Evolutionary conservation across 2,888 invertebrate species (phyloP), one percentile per base, ranked within the genome.

Genomic region (Andricus quercusramuli): DNA sequence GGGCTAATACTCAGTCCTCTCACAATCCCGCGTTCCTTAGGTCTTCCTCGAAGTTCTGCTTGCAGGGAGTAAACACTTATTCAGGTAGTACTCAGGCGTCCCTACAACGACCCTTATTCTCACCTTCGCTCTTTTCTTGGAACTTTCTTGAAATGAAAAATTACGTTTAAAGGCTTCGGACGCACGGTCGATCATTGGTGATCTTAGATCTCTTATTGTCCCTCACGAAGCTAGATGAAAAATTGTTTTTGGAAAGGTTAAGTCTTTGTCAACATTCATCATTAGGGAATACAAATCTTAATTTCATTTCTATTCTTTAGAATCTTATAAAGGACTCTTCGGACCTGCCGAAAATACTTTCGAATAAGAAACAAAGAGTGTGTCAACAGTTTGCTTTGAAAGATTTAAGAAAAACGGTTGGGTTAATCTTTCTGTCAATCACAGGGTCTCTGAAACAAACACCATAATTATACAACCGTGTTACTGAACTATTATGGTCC

Each of bases 21-120:
- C 84, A 68, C 81, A 79, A 83, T 85, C 83, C 77, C 68, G 70
- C 67, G 81, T 77, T 77, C 70, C 81, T 77, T 56, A 80, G 82
- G 83, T 83, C 83, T 80, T 66, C 77, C 77, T 70, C 37, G 59
- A 74, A 78, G 77, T 78, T 83, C 79, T 80, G n/a, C 47, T 32
- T 25, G 22, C 22, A 67, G 41, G 41, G 20, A 70, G 74, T 74
- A 59, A 74, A 59, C 56, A 56, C 56, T 74, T 74, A 74, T 74
- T 74, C 56, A 74, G 56, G 56, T 37, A 56, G 6, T 25, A 70
- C 29, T 74, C 47, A 70, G 51, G 9, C 70, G 25, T 74, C 32
- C 32, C 51, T 47, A 5, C 51, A 13, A 29, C 13, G 25, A 56
- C 29, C 70, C 70, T 47, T 32, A 65, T 65, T 67, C 66, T 37